Evolutionary conservation across 2,888 invertebrate genomes (phyloP).

Genomic region (Coremacera marginata): DNA sequence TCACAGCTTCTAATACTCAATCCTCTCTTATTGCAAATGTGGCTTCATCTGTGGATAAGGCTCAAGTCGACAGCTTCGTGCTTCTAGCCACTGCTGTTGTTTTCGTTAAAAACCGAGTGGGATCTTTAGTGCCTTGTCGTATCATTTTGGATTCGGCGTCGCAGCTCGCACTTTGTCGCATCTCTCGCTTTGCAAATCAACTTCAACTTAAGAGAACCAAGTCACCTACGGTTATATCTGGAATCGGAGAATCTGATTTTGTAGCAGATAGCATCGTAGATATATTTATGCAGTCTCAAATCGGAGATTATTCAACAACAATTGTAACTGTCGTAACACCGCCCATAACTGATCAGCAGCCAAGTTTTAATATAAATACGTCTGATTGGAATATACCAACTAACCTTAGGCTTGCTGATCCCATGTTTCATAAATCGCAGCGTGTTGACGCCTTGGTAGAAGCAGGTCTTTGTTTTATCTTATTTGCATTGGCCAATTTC

Average conservation of each 20-base stretch:
- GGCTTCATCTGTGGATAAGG: not conserved
- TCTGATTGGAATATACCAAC: conserved; percentile 41
- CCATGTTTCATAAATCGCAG: conserved; percentile 42
- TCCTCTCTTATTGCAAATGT: not conserved
- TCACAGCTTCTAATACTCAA: too few relatives aligned
- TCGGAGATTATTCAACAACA: not conserved
- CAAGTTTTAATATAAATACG: conserved; percentile 36
- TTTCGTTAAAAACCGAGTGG: conserved; percentile 14
- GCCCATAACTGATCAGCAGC: conserved; percentile 47
- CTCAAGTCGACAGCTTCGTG: not conserved
- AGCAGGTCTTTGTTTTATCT: conserved; percentile 48
- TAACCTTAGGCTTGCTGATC: conserved; percentile 47
- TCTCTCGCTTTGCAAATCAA: conserved; percentile 27
- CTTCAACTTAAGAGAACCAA: conserved; percentile 27
- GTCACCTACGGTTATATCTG: conserved; percentile 31
- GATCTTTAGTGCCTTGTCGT: conserved; percentile 17
- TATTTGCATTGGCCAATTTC: conserved; percentile 46
- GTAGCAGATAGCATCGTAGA: conserved; percentile 28
- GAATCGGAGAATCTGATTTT: conserved; percentile 36
- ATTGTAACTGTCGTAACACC: conserved; percentile 44
- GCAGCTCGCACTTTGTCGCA: conserved; percentile 30
- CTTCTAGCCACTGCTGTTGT: not conserved
- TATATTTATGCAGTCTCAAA: conserved; percentile 12
- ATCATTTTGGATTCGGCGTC: conserved; percentile 30
- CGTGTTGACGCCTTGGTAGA: conserved; percentile 46